Evolutionary conservation across 2,113 vertebrate genomes (phyloP).

Genomic region (Jacana jacana): DNA sequence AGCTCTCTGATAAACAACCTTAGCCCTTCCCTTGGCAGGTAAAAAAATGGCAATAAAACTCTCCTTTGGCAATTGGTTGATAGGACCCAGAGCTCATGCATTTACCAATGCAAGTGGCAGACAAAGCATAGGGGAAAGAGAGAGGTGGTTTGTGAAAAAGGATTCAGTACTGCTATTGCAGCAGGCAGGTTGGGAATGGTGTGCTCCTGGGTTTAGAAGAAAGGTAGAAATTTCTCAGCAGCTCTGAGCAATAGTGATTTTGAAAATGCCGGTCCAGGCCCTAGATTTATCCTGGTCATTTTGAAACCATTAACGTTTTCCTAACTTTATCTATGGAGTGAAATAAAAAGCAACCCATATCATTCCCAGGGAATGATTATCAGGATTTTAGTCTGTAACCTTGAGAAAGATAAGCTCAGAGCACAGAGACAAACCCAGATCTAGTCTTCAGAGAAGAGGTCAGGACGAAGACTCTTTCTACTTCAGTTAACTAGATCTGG

Average conservation of each 20-base stretch:
- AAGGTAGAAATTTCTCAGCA: not conserved
- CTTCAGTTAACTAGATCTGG: not conserved
- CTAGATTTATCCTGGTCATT: not conserved
- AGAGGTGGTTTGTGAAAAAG: not conserved
- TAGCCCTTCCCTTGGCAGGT: not conserved
- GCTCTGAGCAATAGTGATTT: not conserved
- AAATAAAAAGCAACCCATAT: not conserved
- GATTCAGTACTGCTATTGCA: not conserved
- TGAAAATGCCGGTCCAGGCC: not conserved
- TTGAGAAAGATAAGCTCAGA: not conserved
- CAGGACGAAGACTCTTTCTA: not conserved
- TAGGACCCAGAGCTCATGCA: not conserved
- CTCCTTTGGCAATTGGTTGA: not conserved
- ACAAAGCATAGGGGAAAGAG: not conserved
- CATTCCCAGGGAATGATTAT: not conserved
- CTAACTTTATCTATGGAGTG: not conserved
- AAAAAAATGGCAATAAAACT: not conserved
- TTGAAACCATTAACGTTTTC: not conserved
- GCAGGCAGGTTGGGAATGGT: not conserved
- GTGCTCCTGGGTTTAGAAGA: not conserved
- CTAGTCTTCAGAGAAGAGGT: not conserved
- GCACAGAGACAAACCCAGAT: not conserved
- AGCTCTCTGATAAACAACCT: constrained; percentile 20
- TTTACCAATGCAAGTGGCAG: not conserved
- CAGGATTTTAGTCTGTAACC: not conserved